Percentiles rank a stretch among this genome's conserved stretches.
Conservation (phyloP, 2,797 vertebrate species). For the Lacerta viridis region DNA sequence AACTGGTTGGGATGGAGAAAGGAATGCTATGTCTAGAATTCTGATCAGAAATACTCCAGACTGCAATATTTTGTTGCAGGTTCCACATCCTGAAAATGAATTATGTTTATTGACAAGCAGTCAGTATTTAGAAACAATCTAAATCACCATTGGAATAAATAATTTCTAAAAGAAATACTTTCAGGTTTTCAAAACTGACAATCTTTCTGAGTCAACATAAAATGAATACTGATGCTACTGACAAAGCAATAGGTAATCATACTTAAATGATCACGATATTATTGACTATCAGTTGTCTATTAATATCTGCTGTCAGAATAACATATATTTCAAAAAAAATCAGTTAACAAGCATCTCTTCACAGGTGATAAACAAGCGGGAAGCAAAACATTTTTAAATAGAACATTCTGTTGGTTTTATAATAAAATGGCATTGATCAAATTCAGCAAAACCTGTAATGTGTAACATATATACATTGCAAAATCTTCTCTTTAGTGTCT, state of each 20-base stretch:
- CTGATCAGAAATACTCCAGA: background rate
- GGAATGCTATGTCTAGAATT: background rate
- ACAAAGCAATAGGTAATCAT: slow-evolving; percentile 86
- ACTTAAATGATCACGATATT: slow-evolving; percentile 85
- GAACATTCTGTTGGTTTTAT: too few species aligned
- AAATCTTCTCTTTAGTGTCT: background rate
- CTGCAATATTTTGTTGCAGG: background rate
- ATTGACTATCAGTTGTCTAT: slow-evolving; percentile 83
- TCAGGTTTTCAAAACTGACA: slow-evolving; percentile 95
- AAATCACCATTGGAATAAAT: slow-evolving; percentile 92
- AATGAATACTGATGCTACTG: slow-evolving; percentile 80
- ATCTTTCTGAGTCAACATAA: slow-evolving; percentile 89
- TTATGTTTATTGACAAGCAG: slow-evolving; percentile 93
- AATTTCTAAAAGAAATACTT: slow-evolving; percentile 90
- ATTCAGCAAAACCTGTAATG: too few species aligned
- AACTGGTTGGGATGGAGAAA: background rate
- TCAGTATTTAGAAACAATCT: slow-evolving; percentile 89
- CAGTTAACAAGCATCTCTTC: slow-evolving; percentile 73
- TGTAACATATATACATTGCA: too few species aligned
- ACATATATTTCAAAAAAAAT: slow-evolving; percentile 80
- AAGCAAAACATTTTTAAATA: too few species aligned
- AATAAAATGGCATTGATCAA: too few species aligned
- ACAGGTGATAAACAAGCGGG: slow-evolving; percentile 49
- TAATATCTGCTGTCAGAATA: slow-evolving; percentile 80
- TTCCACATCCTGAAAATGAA: slow-evolving; percentile 86